These are phyloP conservation scores for Alexandromys fortis DNA, from an alignment of 2,113 vertebrate species.

Conservation along the genomic window DNA sequence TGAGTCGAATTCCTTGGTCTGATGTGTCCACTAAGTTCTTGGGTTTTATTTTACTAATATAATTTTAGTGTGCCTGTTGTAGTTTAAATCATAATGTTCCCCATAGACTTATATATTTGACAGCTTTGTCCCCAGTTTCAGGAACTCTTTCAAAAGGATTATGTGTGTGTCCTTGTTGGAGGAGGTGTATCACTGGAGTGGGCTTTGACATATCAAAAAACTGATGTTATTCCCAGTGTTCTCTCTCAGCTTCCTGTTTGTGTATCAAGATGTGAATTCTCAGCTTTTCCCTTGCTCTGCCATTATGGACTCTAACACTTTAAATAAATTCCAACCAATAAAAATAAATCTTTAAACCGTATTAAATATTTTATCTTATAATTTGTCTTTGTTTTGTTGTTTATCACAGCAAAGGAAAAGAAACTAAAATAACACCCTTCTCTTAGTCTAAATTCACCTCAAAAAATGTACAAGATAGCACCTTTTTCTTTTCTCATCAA, in stretches of 20 bases:
- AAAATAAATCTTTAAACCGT: background rate
- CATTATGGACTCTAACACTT: background rate
- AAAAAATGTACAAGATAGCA: background rate
- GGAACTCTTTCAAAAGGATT: background rate
- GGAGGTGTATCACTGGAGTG: background rate
- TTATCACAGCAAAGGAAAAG: background rate
- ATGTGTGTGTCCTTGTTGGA: background rate
- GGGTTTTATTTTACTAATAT: background rate
- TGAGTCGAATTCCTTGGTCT: background rate
- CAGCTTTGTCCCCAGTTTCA: background rate
- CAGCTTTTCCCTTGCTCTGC: background rate
- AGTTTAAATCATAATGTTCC: background rate
- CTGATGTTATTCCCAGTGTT: background rate
- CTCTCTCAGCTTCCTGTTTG: background rate
- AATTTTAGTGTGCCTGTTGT: background rate
- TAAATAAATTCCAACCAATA: too few relatives aligned
- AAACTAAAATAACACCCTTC: background rate
- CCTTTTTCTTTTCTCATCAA: too few relatives aligned
- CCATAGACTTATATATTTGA: background rate
- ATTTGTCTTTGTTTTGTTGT: background rate
- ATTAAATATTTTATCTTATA: background rate
- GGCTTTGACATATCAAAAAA: background rate
- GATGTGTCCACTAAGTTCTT: background rate
- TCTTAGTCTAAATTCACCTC: background rate
- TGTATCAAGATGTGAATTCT: background rate